phyloP scores from a whole-genome alignment of 2,888 invertebrate genomes.

The Arctia plantaginis region DNA sequence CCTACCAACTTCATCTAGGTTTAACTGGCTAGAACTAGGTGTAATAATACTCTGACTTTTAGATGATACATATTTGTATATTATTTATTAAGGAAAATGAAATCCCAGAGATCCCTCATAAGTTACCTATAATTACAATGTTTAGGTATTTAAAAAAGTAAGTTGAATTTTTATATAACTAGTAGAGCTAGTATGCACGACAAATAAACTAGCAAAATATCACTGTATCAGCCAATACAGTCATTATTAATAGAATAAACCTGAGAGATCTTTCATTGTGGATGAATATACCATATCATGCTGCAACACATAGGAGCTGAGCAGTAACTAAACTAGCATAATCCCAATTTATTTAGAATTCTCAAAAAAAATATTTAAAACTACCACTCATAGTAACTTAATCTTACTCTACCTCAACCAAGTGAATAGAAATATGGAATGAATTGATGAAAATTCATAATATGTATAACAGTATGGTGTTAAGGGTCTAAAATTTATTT shows the following conservation, averaged over 20 bases:
- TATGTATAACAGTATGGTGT: not conserved
- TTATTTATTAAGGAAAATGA: not conserved
- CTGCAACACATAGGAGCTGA: not conserved
- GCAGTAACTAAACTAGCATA: not conserved
- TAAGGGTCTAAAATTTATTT: not conserved
- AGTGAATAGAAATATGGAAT: not conserved
- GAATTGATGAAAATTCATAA: not conserved
- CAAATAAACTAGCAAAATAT: not conserved
- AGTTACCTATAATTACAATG: not conserved
- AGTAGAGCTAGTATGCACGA: not conserved
- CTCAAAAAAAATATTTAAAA: not conserved
- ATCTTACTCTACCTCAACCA: conserved; percentile 8
- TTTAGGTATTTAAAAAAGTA: not conserved
- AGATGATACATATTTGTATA: not conserved
- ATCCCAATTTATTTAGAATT: not conserved
- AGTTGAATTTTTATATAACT: not conserved
- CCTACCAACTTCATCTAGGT: not conserved
- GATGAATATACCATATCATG: not conserved
- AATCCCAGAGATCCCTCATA: not conserved
- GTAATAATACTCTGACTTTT: too few relatives aligned
- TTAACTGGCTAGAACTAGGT: not conserved
- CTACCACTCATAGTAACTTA: not conserved
- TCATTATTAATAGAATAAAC: not conserved
- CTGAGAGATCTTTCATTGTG: not conserved
- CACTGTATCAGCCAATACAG: not conserved